phyloP scores from a whole-genome alignment of 2,888 invertebrate genomes.

The Nipponacmea schrenckii region DNA sequence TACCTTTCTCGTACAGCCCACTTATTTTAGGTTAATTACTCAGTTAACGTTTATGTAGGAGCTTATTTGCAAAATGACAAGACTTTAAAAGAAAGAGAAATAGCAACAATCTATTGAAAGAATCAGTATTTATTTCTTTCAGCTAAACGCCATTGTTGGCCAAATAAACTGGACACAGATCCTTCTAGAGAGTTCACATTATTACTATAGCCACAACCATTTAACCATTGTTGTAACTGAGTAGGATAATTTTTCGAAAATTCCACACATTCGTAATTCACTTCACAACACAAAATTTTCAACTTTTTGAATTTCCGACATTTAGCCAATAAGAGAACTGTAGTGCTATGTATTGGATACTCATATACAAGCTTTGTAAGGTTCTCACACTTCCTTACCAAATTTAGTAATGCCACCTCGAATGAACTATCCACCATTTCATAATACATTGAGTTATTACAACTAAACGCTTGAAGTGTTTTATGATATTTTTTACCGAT shows the following conservation, averaged over 20 bases:
- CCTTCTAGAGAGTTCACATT: background rate
- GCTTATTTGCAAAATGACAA: no score
- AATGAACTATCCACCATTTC: constrained; percentile 6
- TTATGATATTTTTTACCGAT: background rate
- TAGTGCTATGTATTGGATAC: constrained; percentile 9
- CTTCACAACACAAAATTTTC: constrained; percentile 6
- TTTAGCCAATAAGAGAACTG: constrained; percentile 9
- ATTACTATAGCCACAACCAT: background rate
- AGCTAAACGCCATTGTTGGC: background rate
- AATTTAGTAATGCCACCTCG: constrained; percentile 9
- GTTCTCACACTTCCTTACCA: constrained; percentile 12
- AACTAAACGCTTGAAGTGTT: background rate
- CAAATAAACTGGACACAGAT: background rate
- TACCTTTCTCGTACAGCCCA: no score
- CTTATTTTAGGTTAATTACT: no score
- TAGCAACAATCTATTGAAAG: no score
- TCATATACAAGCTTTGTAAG: constrained; percentile 12
- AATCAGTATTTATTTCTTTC: no score
- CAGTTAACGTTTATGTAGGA: no score
- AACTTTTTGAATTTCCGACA: constrained; percentile 11
- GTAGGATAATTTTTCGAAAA: background rate
- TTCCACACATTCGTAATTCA: constrained; percentile 13
- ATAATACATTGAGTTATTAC: background rate
- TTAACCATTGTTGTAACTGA: background rate
- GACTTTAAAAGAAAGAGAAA: no score